phyloP scores from a whole-genome alignment of 2,113 vertebrate species.

The Microcebus jonahi region DNA sequence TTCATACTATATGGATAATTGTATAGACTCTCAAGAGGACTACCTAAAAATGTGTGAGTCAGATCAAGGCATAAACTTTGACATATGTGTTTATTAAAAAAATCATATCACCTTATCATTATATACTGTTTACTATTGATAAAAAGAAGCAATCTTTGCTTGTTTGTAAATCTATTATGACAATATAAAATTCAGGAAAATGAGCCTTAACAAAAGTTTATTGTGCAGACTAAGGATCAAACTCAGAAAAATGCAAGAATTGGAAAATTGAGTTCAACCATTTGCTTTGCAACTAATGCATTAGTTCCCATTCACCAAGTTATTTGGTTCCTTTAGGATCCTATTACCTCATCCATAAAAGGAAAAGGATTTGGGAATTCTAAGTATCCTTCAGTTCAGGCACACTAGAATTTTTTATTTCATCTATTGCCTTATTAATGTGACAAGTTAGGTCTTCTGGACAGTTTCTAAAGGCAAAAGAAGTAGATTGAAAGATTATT shows the following conservation, averaged over 20 bases:
- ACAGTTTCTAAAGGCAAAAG: background rate
- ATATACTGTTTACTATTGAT: background rate
- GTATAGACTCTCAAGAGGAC: background rate
- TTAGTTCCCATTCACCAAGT: background rate
- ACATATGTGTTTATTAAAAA: constrained; percentile 22
- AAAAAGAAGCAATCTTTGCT: background rate
- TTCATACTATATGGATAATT: background rate
- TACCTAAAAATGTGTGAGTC: background rate
- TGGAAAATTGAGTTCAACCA: background rate
- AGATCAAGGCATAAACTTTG: background rate
- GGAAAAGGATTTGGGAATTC: background rate
- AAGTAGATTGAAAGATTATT: constrained; percentile 5
- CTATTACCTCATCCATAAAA: background rate
- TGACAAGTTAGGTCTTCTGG: background rate
- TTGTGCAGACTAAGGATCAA: background rate
- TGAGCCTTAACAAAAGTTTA: background rate
- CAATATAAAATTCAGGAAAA: background rate
- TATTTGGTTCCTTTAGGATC: background rate
- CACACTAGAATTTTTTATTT: background rate
- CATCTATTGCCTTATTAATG: background rate
- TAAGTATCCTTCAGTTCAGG: background rate
- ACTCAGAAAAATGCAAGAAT: background rate
- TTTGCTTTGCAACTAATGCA: background rate
- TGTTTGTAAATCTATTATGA: background rate
- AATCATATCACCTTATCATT: background rate